Percentiles rank a stretch among this genome's conserved stretches.
These are phyloP conservation scores for Caenorhabditis angaria DNA, from an alignment of 2,888 invertebrate species.

Conservation along the genomic window DNA sequence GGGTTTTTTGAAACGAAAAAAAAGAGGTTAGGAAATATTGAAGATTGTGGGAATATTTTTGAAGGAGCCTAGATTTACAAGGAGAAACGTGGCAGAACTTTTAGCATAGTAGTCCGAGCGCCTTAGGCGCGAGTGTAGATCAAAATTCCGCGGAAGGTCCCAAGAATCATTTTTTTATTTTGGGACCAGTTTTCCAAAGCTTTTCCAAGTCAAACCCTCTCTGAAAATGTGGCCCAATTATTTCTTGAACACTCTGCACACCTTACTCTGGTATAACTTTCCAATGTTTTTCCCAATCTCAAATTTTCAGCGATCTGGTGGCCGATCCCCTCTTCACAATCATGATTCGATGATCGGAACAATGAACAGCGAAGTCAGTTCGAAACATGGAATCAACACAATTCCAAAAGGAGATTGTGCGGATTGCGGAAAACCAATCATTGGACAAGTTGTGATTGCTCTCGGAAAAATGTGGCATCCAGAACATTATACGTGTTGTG, in stretches of 20 bases:
- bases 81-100: too few species aligned
- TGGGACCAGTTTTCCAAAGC: too few species aligned
- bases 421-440: slow-evolving; percentile 97
- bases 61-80: too few species aligned
- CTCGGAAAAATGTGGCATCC: slow-evolving; percentile 98
- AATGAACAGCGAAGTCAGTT: slow-evolving; percentile 75
- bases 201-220: too few species aligned
- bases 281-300: too few species aligned
- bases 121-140: too few species aligned
- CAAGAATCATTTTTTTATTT: too few species aligned
- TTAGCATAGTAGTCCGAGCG: too few species aligned
- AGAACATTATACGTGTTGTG: slow-evolving; percentile 96
- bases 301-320: slow-evolving; percentile 41
- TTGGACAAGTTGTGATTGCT: slow-evolving; percentile 97
- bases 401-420: slow-evolving; percentile 99
- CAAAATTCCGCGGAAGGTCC: too few species aligned
- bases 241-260: too few species aligned
- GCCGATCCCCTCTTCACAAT: slow-evolving; percentile 52
- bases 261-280: too few species aligned
- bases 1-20: slow-evolving; percentile 7
- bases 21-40: not conserved
- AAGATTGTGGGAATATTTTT: not conserved
- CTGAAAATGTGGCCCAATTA: too few species aligned
- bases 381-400: slow-evolving; percentile 94
- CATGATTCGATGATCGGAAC: slow-evolving; percentile 88